Conservation (phyloP, 1,140 invertebrate species). For the Nomia melanderi region DNA sequence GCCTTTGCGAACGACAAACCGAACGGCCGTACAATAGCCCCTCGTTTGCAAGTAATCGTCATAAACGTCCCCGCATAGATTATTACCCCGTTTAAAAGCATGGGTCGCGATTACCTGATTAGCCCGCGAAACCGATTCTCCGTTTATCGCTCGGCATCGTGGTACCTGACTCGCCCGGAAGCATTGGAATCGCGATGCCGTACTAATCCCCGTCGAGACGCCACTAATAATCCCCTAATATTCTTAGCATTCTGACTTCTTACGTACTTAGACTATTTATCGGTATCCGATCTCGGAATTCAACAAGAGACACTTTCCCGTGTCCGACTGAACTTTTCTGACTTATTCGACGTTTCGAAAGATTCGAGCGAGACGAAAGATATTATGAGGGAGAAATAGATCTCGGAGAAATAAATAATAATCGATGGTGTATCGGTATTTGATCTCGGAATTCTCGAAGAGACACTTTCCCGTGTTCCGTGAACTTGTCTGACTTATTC, state of each 20-base stretch:
- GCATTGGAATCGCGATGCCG: background rate
- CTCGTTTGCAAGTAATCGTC: background rate
- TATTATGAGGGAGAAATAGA: too few species aligned
- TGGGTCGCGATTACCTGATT: conserved; percentile 1
- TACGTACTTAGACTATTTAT: background rate
- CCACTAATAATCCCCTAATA: background rate
- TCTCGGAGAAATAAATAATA: too few species aligned
- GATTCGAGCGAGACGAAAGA: too few species aligned
- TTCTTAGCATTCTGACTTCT: background rate
- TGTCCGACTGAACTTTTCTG: too few species aligned
- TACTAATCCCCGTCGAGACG: background rate
- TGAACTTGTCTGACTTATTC: too few species aligned
- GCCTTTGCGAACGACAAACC: too few species aligned
- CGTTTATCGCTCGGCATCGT: background rate
- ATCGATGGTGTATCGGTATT: too few species aligned
- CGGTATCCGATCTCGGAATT: background rate
- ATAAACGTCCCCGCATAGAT: background rate
- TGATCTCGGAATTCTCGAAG: too few species aligned
- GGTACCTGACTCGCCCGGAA: background rate
- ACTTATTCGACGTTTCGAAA: too few species aligned
- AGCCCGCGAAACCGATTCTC: background rate
- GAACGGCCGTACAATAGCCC: too few species aligned
- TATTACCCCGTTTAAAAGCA: background rate
- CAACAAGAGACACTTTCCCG: too few species aligned
- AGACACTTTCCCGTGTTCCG: too few species aligned